Conservation (phyloP, 1,140 invertebrate genomes). For the Sminthurides bifidus region DNA sequence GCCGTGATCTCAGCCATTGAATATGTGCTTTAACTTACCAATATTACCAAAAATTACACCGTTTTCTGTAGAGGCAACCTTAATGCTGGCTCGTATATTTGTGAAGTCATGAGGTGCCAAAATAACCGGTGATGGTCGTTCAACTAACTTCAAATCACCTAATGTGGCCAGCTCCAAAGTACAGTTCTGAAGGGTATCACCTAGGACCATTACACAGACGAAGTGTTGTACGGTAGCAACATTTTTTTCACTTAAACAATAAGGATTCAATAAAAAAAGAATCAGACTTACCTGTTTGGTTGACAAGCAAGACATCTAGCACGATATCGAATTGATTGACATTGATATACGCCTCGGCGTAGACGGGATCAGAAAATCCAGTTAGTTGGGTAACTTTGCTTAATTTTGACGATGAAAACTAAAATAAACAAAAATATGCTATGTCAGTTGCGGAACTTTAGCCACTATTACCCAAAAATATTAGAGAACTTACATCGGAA, state of each 20-base stretch:
- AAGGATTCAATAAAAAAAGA: neutral
- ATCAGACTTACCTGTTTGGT: slow-evolving; percentile 66
- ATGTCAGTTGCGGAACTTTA: neutral
- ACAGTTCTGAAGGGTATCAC: slow-evolving; percentile 94
- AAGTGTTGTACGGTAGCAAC: neutral
- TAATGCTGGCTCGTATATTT: slow-evolving; percentile 94
- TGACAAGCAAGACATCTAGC: slow-evolving; percentile 92
- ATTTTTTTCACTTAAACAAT: neutral
- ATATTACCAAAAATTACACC: slow-evolving; percentile 99
- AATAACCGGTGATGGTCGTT: slow-evolving; percentile 89
- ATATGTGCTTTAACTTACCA: slow-evolving; percentile 44
- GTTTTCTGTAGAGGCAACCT: slow-evolving; percentile 93
- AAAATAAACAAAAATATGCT: slow-evolving; percentile 31
- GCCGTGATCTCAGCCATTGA: slow-evolving; percentile 15
- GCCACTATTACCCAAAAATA: neutral
- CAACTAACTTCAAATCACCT: slow-evolving; percentile 94
- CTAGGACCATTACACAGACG: slow-evolving; percentile 32
- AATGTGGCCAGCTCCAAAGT: slow-evolving; percentile 94
- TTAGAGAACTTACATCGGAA: slow-evolving; percentile 32
- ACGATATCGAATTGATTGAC: slow-evolving; percentile 99
- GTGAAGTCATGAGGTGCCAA: slow-evolving; percentile 93
- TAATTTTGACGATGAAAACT: slow-evolving; percentile 41
- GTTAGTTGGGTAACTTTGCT: slow-evolving; percentile 93
- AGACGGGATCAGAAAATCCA: slow-evolving; percentile 98
- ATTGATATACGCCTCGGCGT: slow-evolving; percentile 97